A percentile compares a stretch with the other conserved stretches of the same genome.
Conservation (phyloP, 2,113 vertebrate genomes). For the Oophaga pumilio region DNA sequence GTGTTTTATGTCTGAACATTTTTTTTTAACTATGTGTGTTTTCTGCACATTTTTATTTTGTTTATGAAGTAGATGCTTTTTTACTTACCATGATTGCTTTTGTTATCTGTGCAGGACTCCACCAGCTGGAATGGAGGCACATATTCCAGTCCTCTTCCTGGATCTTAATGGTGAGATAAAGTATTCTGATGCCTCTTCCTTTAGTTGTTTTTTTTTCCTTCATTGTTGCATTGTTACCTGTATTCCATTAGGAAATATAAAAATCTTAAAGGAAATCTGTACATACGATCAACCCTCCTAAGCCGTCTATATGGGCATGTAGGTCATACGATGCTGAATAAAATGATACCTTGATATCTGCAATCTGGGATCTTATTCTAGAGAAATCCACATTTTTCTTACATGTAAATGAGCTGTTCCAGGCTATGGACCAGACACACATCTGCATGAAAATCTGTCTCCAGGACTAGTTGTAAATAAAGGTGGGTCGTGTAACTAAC, state of each 20-base stretch:
- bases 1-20: no score
- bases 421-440: no score
- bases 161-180: constrained; percentile 89
- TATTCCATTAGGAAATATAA: neutral
- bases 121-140: constrained; percentile 92
- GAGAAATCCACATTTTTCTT: no score
- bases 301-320: no score
- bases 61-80: neutral
- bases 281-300: no score
- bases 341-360: no score
- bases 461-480: no score
- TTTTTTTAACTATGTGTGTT: neutral
- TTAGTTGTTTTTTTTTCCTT: neutral
- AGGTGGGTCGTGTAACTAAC: no score
- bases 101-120: constrained; percentile 79
- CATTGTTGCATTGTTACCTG: neutral
- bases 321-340: no score
- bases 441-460: no score
- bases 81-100: constrained; percentile 53
- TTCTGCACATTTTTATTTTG: neutral
- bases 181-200: neutral
- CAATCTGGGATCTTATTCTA: no score
- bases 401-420: no score
- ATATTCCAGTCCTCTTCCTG: constrained; percentile 94
- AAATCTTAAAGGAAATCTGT: neutral